phyloP scores from a whole-genome alignment of 1,140 invertebrate species.

The Tribolium madens region DNA sequence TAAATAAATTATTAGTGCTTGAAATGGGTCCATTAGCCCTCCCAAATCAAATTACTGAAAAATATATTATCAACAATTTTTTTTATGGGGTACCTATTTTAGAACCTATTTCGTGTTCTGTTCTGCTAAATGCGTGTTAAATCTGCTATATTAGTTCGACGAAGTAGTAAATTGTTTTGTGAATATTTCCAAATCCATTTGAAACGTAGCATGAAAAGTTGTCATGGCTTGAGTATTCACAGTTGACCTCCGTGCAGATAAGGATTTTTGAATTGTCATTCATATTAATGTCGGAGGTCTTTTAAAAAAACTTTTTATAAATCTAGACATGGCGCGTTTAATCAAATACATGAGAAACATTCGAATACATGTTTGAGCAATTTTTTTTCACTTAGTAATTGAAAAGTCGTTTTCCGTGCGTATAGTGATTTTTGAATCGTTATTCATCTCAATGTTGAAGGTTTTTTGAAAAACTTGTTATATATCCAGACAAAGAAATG shows the following conservation, averaged over 20 bases:
- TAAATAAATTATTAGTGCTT: slow-evolving; percentile 17
- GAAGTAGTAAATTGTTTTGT: not conserved
- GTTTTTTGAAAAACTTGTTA: not conserved
- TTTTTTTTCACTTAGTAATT: not conserved
- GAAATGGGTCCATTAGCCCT: not conserved
- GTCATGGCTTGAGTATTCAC: not conserved
- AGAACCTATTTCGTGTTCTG: not conserved
- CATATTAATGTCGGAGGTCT: not conserved
- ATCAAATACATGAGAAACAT: not conserved
- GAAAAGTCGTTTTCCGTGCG: not conserved
- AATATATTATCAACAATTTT: not conserved
- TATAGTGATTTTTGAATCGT: slow-evolving; percentile 3
- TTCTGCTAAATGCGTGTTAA: not conserved
- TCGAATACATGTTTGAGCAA: not conserved
- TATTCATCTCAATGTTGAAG: not conserved
- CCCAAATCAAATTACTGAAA: not conserved
- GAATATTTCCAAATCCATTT: not conserved
- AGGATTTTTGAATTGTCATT: slow-evolving; percentile 5
- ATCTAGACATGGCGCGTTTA: not conserved
- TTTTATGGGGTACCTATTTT: not conserved
- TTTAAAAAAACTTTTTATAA: not conserved
- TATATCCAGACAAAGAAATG: not conserved
- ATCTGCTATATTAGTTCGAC: not conserved
- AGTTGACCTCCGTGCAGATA: not conserved
- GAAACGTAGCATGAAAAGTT: not conserved